Evolutionary conservation across 2,113 vertebrate species (phyloP).

Genomic region (Hipposideros armiger): DNA sequence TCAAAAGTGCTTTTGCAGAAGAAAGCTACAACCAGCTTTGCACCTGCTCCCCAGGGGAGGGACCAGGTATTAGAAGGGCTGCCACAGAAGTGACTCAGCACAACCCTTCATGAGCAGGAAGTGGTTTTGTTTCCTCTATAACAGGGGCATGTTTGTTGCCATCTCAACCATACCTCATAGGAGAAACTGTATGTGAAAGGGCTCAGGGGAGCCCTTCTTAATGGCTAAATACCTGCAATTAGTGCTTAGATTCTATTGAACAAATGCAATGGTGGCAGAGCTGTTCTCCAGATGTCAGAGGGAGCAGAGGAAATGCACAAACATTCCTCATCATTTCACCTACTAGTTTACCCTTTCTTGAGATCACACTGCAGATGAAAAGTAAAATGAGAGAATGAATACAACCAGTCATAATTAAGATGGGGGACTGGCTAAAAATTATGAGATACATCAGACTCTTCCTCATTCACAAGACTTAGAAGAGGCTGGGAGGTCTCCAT

Average conservation of each 20-base stretch:
- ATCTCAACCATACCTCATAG: not conserved
- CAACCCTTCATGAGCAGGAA: not conserved
- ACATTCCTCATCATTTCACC: not conserved
- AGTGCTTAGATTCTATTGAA: not conserved
- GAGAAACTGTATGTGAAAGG: not conserved
- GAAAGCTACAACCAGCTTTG: not conserved
- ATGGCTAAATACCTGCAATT: not conserved
- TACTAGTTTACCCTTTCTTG: not conserved
- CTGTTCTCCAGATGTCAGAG: not conserved
- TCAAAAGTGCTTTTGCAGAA: not conserved
- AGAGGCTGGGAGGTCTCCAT: not conserved
- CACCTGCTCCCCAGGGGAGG: not conserved
- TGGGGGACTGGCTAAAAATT: not conserved
- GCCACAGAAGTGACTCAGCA: not conserved
- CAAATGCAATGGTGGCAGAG: not conserved
- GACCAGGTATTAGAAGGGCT: not conserved
- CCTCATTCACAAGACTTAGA: not conserved
- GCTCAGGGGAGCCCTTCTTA: not conserved
- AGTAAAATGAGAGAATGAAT: not conserved
- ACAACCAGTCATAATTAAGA: not conserved
- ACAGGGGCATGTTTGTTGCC: not conserved
- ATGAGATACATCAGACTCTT: not conserved
- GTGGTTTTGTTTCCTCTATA: slow-evolving; percentile 38
- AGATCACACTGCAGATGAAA: slow-evolving; percentile 7
- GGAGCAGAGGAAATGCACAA: not conserved